Conservation (phyloP, 1,140 invertebrate genomes). For the Triops cancriformis region DNA sequence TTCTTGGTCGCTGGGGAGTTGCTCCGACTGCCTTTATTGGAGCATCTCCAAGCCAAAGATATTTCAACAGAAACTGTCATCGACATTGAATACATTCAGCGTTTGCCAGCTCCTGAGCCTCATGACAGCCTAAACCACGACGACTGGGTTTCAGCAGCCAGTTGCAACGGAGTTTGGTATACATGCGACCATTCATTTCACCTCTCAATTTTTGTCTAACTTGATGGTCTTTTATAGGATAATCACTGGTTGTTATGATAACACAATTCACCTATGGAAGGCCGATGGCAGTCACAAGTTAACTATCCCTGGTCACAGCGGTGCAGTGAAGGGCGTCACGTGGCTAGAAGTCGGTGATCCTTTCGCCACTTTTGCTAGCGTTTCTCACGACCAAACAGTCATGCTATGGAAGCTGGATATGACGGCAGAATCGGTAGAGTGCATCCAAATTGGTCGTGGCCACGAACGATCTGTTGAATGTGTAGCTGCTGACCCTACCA, state of each 20-base stretch:
- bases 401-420: conserved; percentile 86
- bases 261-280: conserved; percentile 82
- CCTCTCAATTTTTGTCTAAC: conserved; percentile 9
- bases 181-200: conserved; percentile 24
- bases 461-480: conserved; percentile 84
- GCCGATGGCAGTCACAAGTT: conserved; percentile 70
- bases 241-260: conserved; percentile 89
- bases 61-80: conserved; percentile 66
- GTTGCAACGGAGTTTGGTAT: conserved; percentile 63
- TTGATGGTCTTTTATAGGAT: conserved; percentile 52
- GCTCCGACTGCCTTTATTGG: conserved; percentile 53
- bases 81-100: conserved; percentile 82
- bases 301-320: conserved; percentile 75
- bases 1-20: conserved; percentile 76
- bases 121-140: conserved; percentile 84
- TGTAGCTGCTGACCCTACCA: conserved; percentile 58
- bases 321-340: conserved; percentile 72
- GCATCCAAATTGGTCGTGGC: conserved; percentile 69
- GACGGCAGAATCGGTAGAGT: conserved; percentile 63
- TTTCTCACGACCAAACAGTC: conserved; percentile 84
- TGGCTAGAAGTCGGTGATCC: conserved; percentile 65
- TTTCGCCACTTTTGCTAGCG: conserved; percentile 63
- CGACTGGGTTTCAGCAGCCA: conserved; percentile 88
- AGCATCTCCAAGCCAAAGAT: conserved; percentile 53
- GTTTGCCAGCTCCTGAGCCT: conserved; percentile 76